Evolutionary conservation across 2,113 vertebrate species (phyloP).

Genomic region (Vombatus ursinus): DNA sequence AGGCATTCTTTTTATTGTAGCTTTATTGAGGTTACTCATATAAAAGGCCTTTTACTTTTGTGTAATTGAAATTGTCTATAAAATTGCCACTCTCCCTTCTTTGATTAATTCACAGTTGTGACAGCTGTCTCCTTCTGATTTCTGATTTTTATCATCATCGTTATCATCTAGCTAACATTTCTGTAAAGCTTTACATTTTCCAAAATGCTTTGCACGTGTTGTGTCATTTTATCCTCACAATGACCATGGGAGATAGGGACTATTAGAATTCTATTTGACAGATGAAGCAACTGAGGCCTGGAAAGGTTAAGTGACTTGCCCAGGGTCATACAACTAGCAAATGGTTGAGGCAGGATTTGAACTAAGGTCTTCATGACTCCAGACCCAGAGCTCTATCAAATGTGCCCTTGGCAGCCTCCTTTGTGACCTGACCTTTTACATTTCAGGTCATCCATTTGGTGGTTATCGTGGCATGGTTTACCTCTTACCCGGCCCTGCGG

Average conservation of each 20-base stretch:
- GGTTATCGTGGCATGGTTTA: neutral
- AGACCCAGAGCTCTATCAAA: neutral
- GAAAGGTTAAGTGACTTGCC: neutral
- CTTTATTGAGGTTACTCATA: neutral
- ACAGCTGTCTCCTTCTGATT: neutral
- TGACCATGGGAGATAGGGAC: neutral
- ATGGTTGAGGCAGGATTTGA: neutral
- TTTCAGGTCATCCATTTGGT: neutral
- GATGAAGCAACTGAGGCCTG: neutral
- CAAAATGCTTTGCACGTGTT: too few relatives aligned
- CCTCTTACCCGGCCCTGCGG: neutral
- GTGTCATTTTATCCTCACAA: neutral
- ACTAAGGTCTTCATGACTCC: neutral
- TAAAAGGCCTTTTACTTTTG: neutral
- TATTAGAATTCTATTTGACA: neutral
- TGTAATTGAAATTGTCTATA: neutral
- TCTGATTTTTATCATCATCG: neutral
- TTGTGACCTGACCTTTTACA: neutral
- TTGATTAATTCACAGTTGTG: neutral
- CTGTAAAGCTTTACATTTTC: too few relatives aligned
- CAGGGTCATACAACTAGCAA: neutral
- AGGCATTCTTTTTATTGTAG: neutral
- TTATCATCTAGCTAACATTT: too few relatives aligned
- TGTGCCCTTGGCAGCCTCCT: neutral
- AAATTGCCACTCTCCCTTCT: neutral